These are phyloP conservation scores for Chamaea fasciata DNA, from an alignment of 2,113 vertebrate genomes.

Conservation along the genomic window DNA sequence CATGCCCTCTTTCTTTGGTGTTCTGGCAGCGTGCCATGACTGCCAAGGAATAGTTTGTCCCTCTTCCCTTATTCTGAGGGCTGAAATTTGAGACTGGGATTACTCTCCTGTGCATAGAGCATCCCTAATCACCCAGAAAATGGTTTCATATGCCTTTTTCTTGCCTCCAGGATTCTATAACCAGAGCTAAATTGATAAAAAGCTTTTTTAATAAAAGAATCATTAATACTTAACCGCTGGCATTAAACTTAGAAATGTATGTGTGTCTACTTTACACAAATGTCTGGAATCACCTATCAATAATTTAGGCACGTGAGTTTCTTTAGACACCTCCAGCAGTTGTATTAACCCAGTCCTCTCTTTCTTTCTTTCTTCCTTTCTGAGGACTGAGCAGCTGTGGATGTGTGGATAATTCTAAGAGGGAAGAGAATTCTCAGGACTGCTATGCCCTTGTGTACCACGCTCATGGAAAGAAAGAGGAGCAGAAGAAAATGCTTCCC, in stretches of 20 bases:
- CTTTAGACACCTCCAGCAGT: background rate
- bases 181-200: background rate
- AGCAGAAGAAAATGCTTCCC: background rate
- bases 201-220: background rate
- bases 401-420: background rate
- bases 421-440: background rate
- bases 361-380: background rate
- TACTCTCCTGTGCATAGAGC: background rate
- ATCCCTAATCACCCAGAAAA: background rate
- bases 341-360: background rate
- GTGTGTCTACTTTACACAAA: background rate
- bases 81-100: background rate
- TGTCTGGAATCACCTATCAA: background rate
- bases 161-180: background rate
- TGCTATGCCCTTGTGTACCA: accelerated
- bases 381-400: background rate
- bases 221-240: background rate
- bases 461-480: accelerated
- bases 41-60: background rate
- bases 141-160: background rate
- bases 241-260: background rate
- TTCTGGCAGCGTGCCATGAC: accelerated
- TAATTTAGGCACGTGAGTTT: background rate
- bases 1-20: background rate
- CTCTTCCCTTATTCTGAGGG: background rate